Evolutionary conservation across 2,888 invertebrate species (phyloP), one percentile per base, ranked within the genome.

Genomic region (Drosophila planitibia): DNA sequence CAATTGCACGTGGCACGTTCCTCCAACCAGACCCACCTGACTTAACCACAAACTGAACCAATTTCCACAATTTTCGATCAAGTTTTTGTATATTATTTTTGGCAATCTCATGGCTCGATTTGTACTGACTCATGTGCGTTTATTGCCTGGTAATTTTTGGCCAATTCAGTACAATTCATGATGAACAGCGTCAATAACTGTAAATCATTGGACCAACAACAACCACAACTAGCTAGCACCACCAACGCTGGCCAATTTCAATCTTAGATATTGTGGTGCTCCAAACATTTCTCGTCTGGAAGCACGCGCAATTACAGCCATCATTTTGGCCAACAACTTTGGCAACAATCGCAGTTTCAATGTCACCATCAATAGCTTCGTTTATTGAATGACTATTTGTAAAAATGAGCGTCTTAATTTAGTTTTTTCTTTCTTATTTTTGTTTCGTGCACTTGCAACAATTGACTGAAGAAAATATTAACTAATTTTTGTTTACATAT

Each of bases 101-200:
- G 53, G 67, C 73, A 16, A 76, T 77, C 77, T 81, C 81, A 81
- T 81, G 74, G 70, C 66, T 62, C 30, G 52, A 55, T 78, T 88
- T 88, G 33, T 41, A 83, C 80, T 67, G 86, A 85, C 68, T 85
- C 85, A 85, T 88, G 72, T 73, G 67, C 72, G 71, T 58, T 74
- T 69, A 79, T 84, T 82, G 71, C 58, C 37, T 49, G 55, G 53
- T 76, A 57, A 30, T 61, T 41, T 63, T 66, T 67, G 72, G 41
- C 63, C 62, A 76, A 72, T 54, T 62, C 74, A 81, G 66, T 63
- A 65, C 68, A 73, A 65, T 82, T 62, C 60, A 76, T 81, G 87
- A 87, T 87, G 83, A 87, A 83, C 83, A 57, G 47, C 60, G 61
- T 61, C 78, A 71, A 82, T 81, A 83, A 74, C 85, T 81, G 86